Conservation (phyloP, 2,113 vertebrate species). For the Thermophis baileyi region DNA sequence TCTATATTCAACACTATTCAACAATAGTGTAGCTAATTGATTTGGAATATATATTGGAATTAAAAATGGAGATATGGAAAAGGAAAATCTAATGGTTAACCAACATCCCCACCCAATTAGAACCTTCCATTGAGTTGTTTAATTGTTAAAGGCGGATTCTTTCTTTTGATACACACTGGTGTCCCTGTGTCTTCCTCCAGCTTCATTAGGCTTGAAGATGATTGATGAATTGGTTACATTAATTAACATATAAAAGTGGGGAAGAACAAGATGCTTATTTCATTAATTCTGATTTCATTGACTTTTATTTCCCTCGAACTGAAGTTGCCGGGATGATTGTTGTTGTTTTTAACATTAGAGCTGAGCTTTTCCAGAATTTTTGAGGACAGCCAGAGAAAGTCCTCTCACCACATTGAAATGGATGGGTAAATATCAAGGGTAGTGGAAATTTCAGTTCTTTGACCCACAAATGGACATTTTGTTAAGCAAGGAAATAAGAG, state of each 20-base stretch:
- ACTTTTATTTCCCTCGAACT: neutral
- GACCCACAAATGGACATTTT: neutral
- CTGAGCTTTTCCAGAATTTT: neutral
- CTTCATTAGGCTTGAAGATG: conserved; percentile 21
- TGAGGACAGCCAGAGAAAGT: neutral
- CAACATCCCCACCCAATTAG: neutral
- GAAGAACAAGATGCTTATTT: conserved; percentile 7
- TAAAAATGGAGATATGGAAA: neutral
- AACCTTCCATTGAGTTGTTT: neutral
- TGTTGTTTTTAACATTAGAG: neutral
- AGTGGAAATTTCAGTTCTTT: neutral
- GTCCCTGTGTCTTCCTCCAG: neutral
- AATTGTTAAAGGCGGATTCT: neutral
- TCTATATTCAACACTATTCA: too few relatives aligned
- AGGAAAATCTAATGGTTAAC: neutral
- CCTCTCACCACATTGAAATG: neutral
- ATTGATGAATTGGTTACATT: neutral
- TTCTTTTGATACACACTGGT: neutral
- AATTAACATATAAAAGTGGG: neutral
- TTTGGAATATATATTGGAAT: neutral
- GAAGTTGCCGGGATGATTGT: neutral
- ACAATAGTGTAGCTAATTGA: neutral
- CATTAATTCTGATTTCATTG: neutral
- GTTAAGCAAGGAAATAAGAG: neutral
- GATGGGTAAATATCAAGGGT: neutral